Base-by-base conservation (phyloP, 2,888 invertebrate genomes). In the Hyles lineata region DNA sequence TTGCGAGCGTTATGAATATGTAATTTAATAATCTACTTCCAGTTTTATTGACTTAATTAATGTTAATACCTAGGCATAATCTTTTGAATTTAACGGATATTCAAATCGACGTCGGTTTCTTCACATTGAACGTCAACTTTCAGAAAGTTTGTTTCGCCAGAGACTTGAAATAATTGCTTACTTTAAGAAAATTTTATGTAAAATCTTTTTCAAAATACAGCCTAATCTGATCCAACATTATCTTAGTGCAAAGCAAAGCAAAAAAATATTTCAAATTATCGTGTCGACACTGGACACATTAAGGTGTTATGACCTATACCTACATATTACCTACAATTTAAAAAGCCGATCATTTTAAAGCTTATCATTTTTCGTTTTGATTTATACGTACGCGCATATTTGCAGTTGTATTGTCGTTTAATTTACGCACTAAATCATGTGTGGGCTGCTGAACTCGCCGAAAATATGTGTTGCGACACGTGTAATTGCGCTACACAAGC, bases 361-460 rank as follows among this genome's bases (percentile, higher is more conserved):
- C 8, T 55, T 55, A 17, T 55, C 43, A 55, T 55, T n/a, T 55
- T 55, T n/a, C 55, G 55, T 55, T n/a, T 43, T 43, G 43, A 43
- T 43, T 43, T 43, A 43, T 55, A 55, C 0, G n/a, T 7, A 19
- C n/a, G n/a, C 7, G 43, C n/a, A 63, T 63, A 4, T 35, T 35
- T 21, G 43, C 21, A 43, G n/a, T 35, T 25, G 60, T 60, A 60
- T 43, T 43, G 63, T 23, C 50, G 50, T 85, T 85, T 82, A 86
- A 87, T 86, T 85, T 82, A 77, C 78, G 77, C 82, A 82, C 83
- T 87, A 88, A 90, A 89, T 89, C 88, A 89, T 85, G 84, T 83
- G 83, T 82, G 84, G 83, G 81, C 84, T 43, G 63, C 58, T 72
- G 72, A 55, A 72, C 35, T 58, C 67, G 63, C 58, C 58, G 15